Percentiles rank a stretch among this genome's conserved stretches.
Evolutionary conservation across 1,140 invertebrate genomes (phyloP).

Genomic region (Venustaconcha ellipsiformis): DNA sequence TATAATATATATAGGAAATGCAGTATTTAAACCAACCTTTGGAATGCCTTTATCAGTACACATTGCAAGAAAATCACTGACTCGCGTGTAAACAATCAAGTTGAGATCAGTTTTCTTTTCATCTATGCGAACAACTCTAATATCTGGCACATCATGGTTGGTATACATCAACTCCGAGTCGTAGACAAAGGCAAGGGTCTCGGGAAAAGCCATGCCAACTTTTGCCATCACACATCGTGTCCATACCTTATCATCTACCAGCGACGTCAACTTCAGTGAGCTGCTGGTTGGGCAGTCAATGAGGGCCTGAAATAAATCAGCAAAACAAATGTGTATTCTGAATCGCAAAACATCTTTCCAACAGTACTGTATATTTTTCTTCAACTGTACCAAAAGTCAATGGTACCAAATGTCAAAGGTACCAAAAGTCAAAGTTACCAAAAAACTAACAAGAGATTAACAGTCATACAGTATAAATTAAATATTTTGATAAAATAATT

Average conservation of each 20-base stretch:
- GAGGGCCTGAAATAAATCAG: too few relatives aligned
- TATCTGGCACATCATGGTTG: constrained; percentile 1
- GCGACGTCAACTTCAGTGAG: constrained; percentile 33
- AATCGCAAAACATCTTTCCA: too few relatives aligned
- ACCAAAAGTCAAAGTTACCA: too few relatives aligned
- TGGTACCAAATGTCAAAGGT: too few relatives aligned
- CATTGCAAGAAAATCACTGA: constrained; percentile 15
- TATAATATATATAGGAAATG: background rate
- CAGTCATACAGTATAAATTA: too few relatives aligned
- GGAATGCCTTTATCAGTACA: background rate
- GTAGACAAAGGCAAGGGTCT: constrained; percentile 38
- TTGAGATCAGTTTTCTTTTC: background rate
- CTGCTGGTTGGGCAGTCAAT: constrained; percentile 48
- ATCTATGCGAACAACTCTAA: constrained; percentile 4
- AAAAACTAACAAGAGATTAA: too few relatives aligned
- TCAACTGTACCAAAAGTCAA: too few relatives aligned
- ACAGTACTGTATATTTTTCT: too few relatives aligned
- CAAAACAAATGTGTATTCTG: too few relatives aligned
- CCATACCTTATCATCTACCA: constrained; percentile 46
- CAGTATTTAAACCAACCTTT: background rate
- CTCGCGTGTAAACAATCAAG: background rate
- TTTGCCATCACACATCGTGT: constrained; percentile 40
- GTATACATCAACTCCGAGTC: constrained; percentile 5
- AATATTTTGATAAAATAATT: too few relatives aligned
- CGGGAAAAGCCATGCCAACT: constrained; percentile 34